Conservation (phyloP, 1,140 invertebrate genomes). For the Zaprionus lachaisei region DNA sequence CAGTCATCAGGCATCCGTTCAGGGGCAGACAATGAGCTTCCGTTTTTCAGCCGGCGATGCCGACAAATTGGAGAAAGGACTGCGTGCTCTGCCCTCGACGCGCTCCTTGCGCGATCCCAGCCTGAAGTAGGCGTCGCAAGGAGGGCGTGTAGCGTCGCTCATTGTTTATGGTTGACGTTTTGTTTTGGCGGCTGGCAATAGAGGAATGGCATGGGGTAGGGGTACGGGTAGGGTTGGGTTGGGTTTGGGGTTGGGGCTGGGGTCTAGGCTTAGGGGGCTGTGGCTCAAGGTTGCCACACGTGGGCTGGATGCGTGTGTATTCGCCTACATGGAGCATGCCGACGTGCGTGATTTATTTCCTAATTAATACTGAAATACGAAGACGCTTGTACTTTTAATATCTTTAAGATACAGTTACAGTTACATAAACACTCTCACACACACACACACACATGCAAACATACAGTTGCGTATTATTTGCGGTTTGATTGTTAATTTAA, state of each 20-base stretch:
- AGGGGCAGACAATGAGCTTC: conserved; percentile 70
- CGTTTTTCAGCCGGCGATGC: conserved; percentile 84
- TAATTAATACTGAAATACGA: conserved; percentile 82
- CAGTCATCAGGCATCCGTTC: conserved; percentile 22
- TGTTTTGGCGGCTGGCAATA: conserved; percentile 19
- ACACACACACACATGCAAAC: conserved; percentile 22
- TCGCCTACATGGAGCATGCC: conserved; percentile 51
- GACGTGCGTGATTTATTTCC: conserved; percentile 74
- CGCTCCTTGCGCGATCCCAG: conserved; percentile 76
- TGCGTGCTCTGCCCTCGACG: conserved; percentile 73
- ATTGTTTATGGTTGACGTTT: conserved; percentile 33
- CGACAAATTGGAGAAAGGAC: conserved; percentile 82
- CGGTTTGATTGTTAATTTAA: conserved; percentile 28
- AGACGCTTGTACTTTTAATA: conserved; percentile 82
- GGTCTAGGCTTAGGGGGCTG: background rate
- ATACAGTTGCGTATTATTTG: conserved; percentile 14
- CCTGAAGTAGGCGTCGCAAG: conserved; percentile 50
- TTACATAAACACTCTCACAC: conserved; percentile 23
- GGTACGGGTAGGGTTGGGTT: background rate
- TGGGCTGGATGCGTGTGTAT: conserved; percentile 26
- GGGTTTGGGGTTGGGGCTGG: background rate
- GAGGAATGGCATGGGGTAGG: background rate
- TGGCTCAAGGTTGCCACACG: conserved; percentile 22
- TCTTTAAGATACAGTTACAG: conserved; percentile 65
- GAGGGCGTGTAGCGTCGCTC: background rate